phyloP scores from a whole-genome alignment of 2,888 invertebrate species.

The Philereme vetulata region DNA sequence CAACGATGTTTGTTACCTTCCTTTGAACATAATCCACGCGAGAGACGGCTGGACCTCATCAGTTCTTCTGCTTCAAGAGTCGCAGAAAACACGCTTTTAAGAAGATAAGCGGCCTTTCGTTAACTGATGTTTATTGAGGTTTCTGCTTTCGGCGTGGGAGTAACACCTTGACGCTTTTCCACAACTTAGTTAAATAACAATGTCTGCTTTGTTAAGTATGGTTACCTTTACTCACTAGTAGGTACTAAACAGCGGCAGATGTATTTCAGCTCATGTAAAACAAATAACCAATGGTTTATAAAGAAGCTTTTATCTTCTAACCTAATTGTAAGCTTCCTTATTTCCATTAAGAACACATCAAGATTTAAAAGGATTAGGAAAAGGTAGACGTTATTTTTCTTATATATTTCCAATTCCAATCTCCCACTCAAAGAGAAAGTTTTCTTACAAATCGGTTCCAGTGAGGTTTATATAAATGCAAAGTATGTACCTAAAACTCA shows the following conservation, averaged over 20 bases:
- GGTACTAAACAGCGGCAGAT: neutral
- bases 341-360: neutral
- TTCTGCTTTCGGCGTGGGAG: conserved; percentile 19
- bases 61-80: conserved; percentile 36
- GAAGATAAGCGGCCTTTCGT: conserved; percentile 29
- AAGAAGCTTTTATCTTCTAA: neutral
- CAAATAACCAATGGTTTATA: neutral
- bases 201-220: conserved; percentile 24
- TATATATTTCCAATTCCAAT: conserved; percentile 3
- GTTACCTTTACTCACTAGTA: neutral
- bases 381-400: conserved; percentile 6
- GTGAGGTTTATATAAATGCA: conserved; percentile 33
- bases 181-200: conserved; percentile 33
- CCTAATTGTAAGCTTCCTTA: neutral
- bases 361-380: neutral
- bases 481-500: conserved; percentile 45
- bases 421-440: conserved; percentile 31
- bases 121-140: conserved; percentile 33
- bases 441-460: conserved; percentile 43
- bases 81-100: conserved; percentile 35
- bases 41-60: conserved; percentile 34
- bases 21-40: conserved; percentile 32
- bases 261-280: neutral
- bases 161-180: conserved; percentile 12
- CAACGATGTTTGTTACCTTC: conserved; percentile 30